Evolutionary conservation across 2,113 vertebrate species (phyloP).

Genomic region (Caranx ignobilis): DNA sequence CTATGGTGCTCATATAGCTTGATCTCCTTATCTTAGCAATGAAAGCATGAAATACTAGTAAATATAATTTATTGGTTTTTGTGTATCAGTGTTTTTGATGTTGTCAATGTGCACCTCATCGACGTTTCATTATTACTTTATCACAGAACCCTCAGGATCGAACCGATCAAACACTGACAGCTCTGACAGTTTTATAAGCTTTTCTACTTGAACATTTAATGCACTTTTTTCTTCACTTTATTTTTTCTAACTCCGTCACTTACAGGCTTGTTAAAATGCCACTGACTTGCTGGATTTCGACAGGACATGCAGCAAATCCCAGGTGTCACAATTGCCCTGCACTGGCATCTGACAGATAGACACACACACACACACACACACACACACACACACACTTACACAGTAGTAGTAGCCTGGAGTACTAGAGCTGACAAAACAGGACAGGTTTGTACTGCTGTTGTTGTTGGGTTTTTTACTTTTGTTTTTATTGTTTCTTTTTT

Average conservation of each 20-base stretch:
- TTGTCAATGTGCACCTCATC: background rate
- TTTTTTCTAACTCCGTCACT: background rate
- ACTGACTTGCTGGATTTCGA: constrained; percentile 36
- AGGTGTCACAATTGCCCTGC: constrained; percentile 54
- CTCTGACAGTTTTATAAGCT: constrained; percentile 38
- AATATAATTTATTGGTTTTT: background rate
- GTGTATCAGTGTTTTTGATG: background rate
- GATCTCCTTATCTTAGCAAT: background rate
- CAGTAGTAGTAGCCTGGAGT: constrained; percentile 24
- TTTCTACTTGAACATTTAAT: constrained; percentile 9
- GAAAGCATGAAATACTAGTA: background rate
- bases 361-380: constrained; percentile 29
- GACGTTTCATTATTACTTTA: background rate
- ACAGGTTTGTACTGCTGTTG: constrained; percentile 9
- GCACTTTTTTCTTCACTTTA: background rate
- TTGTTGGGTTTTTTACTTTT: background rate
- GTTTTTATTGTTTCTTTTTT: background rate
- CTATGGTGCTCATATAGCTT: background rate
- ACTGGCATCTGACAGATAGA: constrained; percentile 39
- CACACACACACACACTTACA: constrained; percentile 20
- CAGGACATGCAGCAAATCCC: constrained; percentile 51
- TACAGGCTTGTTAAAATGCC: constrained; percentile 50
- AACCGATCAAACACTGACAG: background rate
- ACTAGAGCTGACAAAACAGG: constrained; percentile 38
- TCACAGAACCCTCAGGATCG: background rate